phyloP scores from a whole-genome alignment of 2,888 invertebrate species.

The Dromius quadrimaculatus region DNA sequence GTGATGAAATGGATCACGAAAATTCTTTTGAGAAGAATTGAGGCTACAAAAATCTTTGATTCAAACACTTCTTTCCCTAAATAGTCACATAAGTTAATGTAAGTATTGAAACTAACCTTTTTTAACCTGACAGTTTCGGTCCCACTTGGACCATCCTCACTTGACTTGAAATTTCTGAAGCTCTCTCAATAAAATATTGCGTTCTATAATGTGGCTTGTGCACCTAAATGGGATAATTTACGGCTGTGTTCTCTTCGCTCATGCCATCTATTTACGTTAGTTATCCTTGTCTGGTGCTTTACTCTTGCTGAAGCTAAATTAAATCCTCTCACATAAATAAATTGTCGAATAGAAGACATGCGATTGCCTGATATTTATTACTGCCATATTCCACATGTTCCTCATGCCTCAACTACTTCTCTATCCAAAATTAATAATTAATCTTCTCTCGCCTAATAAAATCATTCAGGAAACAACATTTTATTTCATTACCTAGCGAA shows the following conservation, averaged over 20 bases:
- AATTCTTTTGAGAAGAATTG: no score
- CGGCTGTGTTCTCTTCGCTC: slow-evolving; percentile 25
- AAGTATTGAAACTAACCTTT: no score
- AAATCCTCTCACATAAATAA: slow-evolving; percentile 46
- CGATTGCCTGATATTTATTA: slow-evolving; percentile 40
- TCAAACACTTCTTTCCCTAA: no score
- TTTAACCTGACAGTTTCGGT: no score
- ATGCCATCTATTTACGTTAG: slow-evolving; percentile 34
- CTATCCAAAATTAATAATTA: slow-evolving; percentile 24
- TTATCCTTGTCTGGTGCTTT: slow-evolving; percentile 28
- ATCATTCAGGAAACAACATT: slow-evolving; percentile 9
- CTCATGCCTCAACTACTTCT: no score
- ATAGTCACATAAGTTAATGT: no score
- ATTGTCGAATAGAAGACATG: slow-evolving; percentile 38
- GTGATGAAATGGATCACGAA: slow-evolving; percentile 8
- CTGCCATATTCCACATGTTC: no score
- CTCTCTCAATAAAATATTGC: slow-evolving; percentile 44
- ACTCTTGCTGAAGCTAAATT: slow-evolving; percentile 37
- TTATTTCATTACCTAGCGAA: not conserved
- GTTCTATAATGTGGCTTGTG: slow-evolving; percentile 25
- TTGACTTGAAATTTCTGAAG: slow-evolving; percentile 39
- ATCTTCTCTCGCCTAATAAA: slow-evolving; percentile 3
- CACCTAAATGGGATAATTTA: slow-evolving; percentile 21
- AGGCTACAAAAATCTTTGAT: no score
- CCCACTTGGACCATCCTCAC: no score